Base-by-base conservation (phyloP, 2,888 invertebrate species). In the Microdon myrmicae region DNA sequence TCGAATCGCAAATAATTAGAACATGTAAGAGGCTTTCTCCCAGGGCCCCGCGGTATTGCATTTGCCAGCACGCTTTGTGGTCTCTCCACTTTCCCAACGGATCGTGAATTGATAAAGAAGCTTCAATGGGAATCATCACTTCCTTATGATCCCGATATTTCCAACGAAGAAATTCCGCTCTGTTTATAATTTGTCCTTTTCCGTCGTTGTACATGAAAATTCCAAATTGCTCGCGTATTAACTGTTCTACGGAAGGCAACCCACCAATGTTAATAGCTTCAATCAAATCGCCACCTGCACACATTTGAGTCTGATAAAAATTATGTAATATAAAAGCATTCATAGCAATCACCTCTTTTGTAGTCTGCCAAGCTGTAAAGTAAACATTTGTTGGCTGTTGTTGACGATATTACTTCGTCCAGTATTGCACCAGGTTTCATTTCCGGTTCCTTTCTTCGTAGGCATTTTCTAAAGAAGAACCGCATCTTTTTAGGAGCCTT, bases 21-120 rank as follows among this genome's bases (percentile, higher is more conserved):
- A 99, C 90, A 75, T 99, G 98, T 7, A 99, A 83, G 2, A 97
- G 82, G 3, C 93, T 94, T 81, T 99, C 98, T 0, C 98, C 98
- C 0, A 98, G 83, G 0, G 95, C 93, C 0, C 98, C 98, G 7
- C 98, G 85, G 75, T 93, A 94, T 73, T 94, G 92, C 90, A 99
- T 92, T 79, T 96, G 94, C 98, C 98, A 99, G 76, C 97, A 96
- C 0, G 96, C 96, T 68, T 91, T 90, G 79, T 95, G 94, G 75
- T 94, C 93, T 66, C 83, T 83, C 93, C 94, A 94, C 73, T 91
- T 90, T 0, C 90, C 90, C 14, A 94, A 81, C 0, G 94, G 94
- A 77, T 95, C 94, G 74, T 92, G 90, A 0, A 88, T 86, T 14
- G 92, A 90, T 0, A 93, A 81, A 0, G 90, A 91, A 0, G 92